Conservation (phyloP, 2,113 vertebrate species). For the western clawed frog (Xenopus tropicalis) region DNA sequence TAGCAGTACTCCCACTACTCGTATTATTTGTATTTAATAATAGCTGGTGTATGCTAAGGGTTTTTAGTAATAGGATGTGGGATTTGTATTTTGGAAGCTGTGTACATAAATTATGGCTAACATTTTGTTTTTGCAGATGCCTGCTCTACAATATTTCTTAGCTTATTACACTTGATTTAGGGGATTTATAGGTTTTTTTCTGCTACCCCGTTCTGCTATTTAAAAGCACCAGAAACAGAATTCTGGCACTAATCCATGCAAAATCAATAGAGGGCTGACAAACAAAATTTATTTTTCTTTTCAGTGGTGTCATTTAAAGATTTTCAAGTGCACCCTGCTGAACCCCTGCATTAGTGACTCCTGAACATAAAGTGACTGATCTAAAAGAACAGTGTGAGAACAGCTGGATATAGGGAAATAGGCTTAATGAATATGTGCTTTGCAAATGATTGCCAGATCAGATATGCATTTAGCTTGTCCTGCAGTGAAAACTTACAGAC, state of each 20-base stretch:
- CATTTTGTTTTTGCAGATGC: no score
- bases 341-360: constrained; percentile 30
- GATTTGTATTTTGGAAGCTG: no score
- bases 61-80: no score
- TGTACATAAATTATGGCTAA: no score
- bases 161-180: no score
- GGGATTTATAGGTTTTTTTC: no score
- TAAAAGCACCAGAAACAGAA: neutral
- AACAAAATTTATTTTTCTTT: constrained; percentile 8
- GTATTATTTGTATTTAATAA: no score
- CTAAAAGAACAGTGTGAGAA: neutral
- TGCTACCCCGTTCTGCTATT: no score
- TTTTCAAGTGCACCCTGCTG: constrained; percentile 25
- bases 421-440: constrained; percentile 30
- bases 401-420: constrained; percentile 11
- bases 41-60: no score
- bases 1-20: no score
- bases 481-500: constrained; percentile 17
- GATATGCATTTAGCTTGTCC: neutral
- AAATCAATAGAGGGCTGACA: constrained; percentile 10
- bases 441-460: constrained; percentile 18
- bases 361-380: constrained; percentile 11
- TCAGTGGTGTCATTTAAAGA: constrained; percentile 18
- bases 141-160: no score
- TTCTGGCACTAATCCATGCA: constrained; percentile 1